Percentiles rank a stretch among this genome's conserved stretches.
Conservation (phyloP, 2,888 invertebrate species). For the Athripsodes cinereus region DNA sequence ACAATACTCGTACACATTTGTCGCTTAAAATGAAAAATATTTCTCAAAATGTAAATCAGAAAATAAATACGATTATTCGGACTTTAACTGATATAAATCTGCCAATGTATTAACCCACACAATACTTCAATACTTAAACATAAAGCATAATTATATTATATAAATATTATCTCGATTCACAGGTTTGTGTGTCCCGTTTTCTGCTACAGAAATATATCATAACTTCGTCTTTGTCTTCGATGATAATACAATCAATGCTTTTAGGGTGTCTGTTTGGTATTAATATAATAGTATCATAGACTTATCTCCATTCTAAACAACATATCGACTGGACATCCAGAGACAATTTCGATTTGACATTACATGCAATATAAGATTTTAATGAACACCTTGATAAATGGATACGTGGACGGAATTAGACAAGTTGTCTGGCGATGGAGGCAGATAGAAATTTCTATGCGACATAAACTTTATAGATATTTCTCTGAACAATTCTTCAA, state of each 20-base stretch:
- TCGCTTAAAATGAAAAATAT: too few species aligned
- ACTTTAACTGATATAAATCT: too few species aligned
- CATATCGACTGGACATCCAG: constrained; percentile 2
- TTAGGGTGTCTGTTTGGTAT: not conserved
- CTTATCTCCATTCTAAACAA: constrained; percentile 16
- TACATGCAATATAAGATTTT: constrained; percentile 5
- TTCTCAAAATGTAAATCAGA: too few species aligned
- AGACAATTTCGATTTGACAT: constrained; percentile 5
- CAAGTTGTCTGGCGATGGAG: not conserved
- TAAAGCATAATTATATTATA: too few species aligned
- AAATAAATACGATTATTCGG: too few species aligned
- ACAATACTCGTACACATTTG: too few species aligned
- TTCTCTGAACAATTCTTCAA: too few species aligned
- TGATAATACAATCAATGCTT: not conserved
- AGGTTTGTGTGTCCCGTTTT: not conserved
- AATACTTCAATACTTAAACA: too few species aligned
- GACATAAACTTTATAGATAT: too few species aligned
- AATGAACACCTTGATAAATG: constrained; percentile 6
- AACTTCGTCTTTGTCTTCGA: not conserved
- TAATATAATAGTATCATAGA: not conserved
- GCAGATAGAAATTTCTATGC: too few species aligned
- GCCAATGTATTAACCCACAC: too few species aligned
- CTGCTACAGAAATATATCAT: not conserved
- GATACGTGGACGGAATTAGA: not conserved
- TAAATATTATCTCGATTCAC: not conserved